Evolutionary conservation across 2,113 vertebrate genomes (phyloP), one percentile per base, ranked within the genome.

Genomic region (human): DNA sequence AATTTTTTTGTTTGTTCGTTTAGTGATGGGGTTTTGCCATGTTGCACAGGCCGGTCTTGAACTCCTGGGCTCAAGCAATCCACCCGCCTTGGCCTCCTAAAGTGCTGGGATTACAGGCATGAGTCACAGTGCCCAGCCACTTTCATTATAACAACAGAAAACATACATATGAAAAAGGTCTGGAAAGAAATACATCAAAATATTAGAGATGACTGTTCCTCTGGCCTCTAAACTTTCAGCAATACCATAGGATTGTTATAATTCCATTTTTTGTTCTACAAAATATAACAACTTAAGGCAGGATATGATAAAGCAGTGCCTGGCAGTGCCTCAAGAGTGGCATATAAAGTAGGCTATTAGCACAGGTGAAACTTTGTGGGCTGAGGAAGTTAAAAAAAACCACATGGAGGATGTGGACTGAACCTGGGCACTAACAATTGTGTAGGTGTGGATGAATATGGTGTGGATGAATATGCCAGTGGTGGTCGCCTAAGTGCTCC

Each of bases 191-290:
- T 90, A 43, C 20, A 75, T 27, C 25, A 81, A 90, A 88, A 92
- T 95, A 57, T 66, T 50, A 84, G 45, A 93, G 22, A 35, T 78
- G 35, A 52, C 16, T 35, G 4, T 76, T 95, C 93, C 52, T 82
- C 48, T 88, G 55, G 32, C 20, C 87, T 83, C 25, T 79, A 55
- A 52, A 90, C 59, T 59, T 90, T 82, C 50, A 96, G 32, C 5
- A 57, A 85, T 76, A 30, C 0, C 3, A 61, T 55, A 13, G 86
- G 18, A 10, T 66, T 59, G 11, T 76, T 95, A 45, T n/a, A 59
- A 68, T 83, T 66, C 48, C 61, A 84, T 93, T 90, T 90, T 97
- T 72, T 40, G 52, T 43, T 88, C 93, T 89, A 13, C 1, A 87
- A 92, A 83, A 64, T 73, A 9, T 12, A 86, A 87, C 72, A 89